Conservation (phyloP, 2,888 invertebrate genomes). For the Apotomis capreana region DNA sequence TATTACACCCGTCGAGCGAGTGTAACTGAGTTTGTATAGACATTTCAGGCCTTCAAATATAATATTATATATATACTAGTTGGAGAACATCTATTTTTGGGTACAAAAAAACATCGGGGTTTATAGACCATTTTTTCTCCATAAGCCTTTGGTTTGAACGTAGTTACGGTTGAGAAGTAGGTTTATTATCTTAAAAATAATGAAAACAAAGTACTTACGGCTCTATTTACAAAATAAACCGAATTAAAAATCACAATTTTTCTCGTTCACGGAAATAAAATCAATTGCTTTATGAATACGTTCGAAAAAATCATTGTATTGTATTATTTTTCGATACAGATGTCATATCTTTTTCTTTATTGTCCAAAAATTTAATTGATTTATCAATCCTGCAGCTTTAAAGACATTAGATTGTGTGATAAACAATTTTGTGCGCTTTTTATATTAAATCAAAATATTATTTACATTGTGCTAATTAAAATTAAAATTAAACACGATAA, state of each 20-base stretch:
- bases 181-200: neutral
- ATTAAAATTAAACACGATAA: neutral
- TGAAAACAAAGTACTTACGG: conserved; percentile 31
- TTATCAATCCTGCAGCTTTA: too few relatives aligned
- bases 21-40: neutral
- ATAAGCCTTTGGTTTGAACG: neutral
- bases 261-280: conserved; percentile 45
- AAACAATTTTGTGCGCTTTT: neutral
- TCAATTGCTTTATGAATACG: conserved; percentile 46
- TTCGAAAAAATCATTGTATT: conserved; percentile 38
- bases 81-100: conserved; percentile 41
- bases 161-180: neutral
- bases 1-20: neutral
- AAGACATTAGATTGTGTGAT: neutral
- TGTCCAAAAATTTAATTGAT: too few relatives aligned
- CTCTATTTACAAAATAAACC: conserved; percentile 48
- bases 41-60: neutral
- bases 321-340: neutral
- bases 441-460: neutral
- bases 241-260: conserved; percentile 45
- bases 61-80: conserved; percentile 17
- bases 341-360: neutral
- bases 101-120: conserved; percentile 36
- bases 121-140: conserved; percentile 1
- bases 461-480: conserved; percentile 41